Conservation (phyloP, 2,113 vertebrate species). For the Hippocampus guttulatus region DNA sequence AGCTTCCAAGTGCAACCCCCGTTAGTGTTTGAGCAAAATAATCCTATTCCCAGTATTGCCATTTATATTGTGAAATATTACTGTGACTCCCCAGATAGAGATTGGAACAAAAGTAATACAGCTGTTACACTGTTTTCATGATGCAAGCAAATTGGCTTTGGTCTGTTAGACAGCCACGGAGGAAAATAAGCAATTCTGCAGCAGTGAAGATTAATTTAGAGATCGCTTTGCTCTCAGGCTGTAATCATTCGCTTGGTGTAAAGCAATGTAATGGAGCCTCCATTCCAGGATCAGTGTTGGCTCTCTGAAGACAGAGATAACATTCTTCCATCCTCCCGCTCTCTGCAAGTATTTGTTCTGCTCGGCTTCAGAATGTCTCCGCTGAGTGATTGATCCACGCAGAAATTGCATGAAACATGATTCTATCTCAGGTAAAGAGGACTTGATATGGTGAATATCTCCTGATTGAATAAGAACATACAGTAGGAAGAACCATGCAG, state of each 20-base stretch:
- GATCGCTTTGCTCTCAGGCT: constrained; percentile 31
- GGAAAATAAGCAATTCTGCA: constrained; percentile 18
- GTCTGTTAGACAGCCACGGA: constrained; percentile 22
- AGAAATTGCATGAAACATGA: constrained; percentile 12
- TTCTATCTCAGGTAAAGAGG: constrained; percentile 5
- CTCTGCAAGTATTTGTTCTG: constrained; percentile 24
- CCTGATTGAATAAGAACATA: not conserved
- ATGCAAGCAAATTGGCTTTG: constrained; percentile 23
- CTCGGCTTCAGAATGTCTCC: constrained; percentile 5
- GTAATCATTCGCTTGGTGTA: constrained; percentile 35
- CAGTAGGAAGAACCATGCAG: not conserved
- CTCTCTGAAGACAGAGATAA: constrained; percentile 24
- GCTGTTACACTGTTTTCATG: constrained; percentile 19
- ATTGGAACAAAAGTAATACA: constrained; percentile 26
- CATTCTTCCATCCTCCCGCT: constrained; percentile 22
- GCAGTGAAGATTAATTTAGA: constrained; percentile 41
- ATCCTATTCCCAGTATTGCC: constrained; percentile 23
- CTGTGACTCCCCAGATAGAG: constrained; percentile 16
- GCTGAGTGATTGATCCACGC: constrained; percentile 13
- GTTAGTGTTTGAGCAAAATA: constrained; percentile 40
- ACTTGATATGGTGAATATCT: not conserved
- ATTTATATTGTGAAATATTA: constrained; percentile 46
- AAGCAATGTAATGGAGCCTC: constrained; percentile 24
- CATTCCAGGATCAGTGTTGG: constrained; percentile 19
- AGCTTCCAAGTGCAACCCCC: constrained; percentile 33